Conservation (phyloP, 2,888 invertebrate species). For the Eubasilissa splendida region DNA sequence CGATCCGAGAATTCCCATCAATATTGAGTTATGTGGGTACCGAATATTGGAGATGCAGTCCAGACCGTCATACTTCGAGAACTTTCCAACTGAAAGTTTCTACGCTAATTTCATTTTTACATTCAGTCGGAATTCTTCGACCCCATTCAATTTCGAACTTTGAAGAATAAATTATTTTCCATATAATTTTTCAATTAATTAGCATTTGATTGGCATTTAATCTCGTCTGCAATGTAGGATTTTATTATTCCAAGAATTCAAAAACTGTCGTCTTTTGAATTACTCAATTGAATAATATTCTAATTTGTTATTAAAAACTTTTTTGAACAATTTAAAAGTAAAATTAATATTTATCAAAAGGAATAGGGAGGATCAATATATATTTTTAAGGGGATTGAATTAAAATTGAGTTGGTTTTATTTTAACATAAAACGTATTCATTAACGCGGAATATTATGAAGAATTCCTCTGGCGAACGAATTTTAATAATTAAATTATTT, state of each 20-base stretch:
- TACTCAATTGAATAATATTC: constrained; percentile 16
- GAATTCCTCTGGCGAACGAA: no score
- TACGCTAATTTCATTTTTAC: constrained; percentile 15
- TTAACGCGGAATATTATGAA: no score
- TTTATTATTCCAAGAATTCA: constrained; percentile 14
- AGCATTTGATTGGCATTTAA: constrained; percentile 32
- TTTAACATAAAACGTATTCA: no score
- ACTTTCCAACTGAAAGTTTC: constrained; percentile 28
- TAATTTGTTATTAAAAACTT: constrained; percentile 25
- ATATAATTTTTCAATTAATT: constrained; percentile 20
- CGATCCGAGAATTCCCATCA: constrained; percentile 27
- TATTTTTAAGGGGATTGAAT: neutral
- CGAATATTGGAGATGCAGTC: constrained; percentile 4
- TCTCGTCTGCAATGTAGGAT: neutral
- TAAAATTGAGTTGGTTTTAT: no score
- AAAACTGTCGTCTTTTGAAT: constrained; percentile 11
- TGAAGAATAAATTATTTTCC: neutral
- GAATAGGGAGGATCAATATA: neutral
- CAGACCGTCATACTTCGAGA: neutral
- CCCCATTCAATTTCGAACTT: constrained; percentile 3
- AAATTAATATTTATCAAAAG: neutral
- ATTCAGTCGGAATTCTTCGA: neutral
- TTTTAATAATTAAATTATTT: no score
- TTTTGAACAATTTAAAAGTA: neutral
- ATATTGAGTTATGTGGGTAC: constrained; percentile 14